phyloP scores from a whole-genome alignment of 2,888 invertebrate genomes.

The Teleiodes luculella region DNA sequence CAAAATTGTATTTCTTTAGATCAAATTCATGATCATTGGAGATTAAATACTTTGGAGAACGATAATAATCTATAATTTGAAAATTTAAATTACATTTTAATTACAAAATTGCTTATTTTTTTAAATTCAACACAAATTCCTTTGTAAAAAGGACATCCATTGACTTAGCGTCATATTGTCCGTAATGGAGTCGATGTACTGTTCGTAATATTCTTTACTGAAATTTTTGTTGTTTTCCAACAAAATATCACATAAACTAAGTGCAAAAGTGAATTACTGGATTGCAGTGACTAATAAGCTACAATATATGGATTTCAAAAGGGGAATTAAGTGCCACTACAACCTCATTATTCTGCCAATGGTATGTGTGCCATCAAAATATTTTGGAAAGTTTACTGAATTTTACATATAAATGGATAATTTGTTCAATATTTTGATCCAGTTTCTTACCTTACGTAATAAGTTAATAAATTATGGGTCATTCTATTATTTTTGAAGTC shows the following conservation, averaged over 20 bases:
- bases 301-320: slow-evolving; percentile 57
- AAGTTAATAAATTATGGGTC: slow-evolving; percentile 22
- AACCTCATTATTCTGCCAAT: slow-evolving; percentile 61
- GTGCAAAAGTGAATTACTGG: slow-evolving; percentile 47
- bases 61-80: too few relatives aligned
- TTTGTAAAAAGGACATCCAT: slow-evolving; percentile 44
- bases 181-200: slow-evolving; percentile 81
- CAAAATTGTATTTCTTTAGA: background rate
- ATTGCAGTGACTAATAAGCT: slow-evolving; percentile 56
- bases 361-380: slow-evolving; percentile 80
- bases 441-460: slow-evolving; percentile 23
- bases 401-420: slow-evolving; percentile 33
- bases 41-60: too few relatives aligned
- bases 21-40: too few relatives aligned
- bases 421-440: slow-evolving; percentile 25
- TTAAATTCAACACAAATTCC: slow-evolving; percentile 45
- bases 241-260: slow-evolving; percentile 56
- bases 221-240: slow-evolving; percentile 47
- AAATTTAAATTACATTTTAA: background rate
- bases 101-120: background rate
- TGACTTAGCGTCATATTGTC: slow-evolving; percentile 81
- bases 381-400: slow-evolving; percentile 76
- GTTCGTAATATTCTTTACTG: slow-evolving; percentile 52
- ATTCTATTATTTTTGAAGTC: slow-evolving; percentile 19
- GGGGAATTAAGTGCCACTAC: slow-evolving; percentile 48